Conservation (phyloP, 2,888 invertebrate species). For the Acronicta alni region DNA sequence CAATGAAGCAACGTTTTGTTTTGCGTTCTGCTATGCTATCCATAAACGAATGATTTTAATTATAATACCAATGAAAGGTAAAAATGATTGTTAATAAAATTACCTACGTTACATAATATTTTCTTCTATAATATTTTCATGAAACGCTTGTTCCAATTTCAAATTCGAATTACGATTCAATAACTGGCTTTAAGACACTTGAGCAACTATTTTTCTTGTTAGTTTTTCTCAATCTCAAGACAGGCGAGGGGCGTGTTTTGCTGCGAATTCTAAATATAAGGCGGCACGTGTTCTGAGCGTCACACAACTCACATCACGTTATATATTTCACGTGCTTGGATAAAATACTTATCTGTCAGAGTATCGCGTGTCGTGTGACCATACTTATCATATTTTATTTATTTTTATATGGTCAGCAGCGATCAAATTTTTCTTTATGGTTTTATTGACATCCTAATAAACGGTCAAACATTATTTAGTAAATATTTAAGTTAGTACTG, state of each 20-base stretch:
- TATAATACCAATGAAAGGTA: no score
- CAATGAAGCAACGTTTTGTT: no score
- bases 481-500: no score
- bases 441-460: neutral
- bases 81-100: no score
- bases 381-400: conserved; percentile 30
- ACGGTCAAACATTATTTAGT: no score
- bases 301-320: conserved; percentile 37
- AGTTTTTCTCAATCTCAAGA: conserved; percentile 10
- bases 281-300: conserved; percentile 32
- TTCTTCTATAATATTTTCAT: no score
- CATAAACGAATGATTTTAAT: no score
- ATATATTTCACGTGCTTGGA: conserved; percentile 40
- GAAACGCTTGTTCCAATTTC: neutral
- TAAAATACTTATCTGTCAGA: conserved; percentile 37
- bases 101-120: no score
- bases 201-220: conserved; percentile 10
- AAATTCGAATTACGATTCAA: neutral
- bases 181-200: neutral
- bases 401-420: neutral
- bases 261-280: conserved; percentile 34
- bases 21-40: no score
- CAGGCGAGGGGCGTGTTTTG: conserved; percentile 1
- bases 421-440: no score
- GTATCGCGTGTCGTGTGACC: conserved; percentile 29